These are phyloP conservation scores for Chaetodon auriga DNA, from an alignment of 2,113 vertebrate genomes.

Conservation along the genomic window DNA sequence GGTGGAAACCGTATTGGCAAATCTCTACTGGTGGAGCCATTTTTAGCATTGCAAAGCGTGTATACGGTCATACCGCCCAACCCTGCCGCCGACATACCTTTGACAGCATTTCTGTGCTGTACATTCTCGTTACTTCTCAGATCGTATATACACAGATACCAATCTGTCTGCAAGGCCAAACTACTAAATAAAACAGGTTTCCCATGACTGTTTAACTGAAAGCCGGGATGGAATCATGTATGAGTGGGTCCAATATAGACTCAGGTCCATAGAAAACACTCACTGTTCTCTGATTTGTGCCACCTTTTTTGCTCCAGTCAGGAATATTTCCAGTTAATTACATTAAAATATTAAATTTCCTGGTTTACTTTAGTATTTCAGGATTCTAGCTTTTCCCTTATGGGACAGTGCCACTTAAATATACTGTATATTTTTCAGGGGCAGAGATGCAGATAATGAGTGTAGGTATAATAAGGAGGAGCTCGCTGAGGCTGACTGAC, in stretches of 20 bases:
- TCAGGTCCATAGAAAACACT: background rate
- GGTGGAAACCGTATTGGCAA: too few species aligned
- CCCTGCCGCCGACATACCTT: too few species aligned
- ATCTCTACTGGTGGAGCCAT: too few species aligned
- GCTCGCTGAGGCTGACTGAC: background rate
- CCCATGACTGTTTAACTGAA: background rate
- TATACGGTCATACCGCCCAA: too few species aligned
- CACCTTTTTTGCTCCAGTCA: conserved; percentile 1
- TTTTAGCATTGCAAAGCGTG: too few species aligned
- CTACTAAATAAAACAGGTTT: background rate
- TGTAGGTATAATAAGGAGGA: conserved; percentile 26
- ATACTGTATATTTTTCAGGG: background rate
- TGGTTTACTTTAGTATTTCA: conserved; percentile 7
- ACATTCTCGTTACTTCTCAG: background rate
- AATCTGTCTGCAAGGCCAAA: background rate
- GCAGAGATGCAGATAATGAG: conserved; percentile 24
- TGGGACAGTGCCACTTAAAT: background rate
- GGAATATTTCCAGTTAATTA: conserved; percentile 14
- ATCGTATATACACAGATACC: background rate
- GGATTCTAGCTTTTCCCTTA: background rate
- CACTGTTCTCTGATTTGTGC: background rate
- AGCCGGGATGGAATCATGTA: too few species aligned
- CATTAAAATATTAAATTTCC: conserved; percentile 24
- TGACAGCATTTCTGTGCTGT: background rate
- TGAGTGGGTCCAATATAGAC: background rate